Evolutionary conservation across 2,888 invertebrate species (phyloP), one percentile per base, ranked within the genome.

Genomic region (Polyommatus iphigenia): DNA sequence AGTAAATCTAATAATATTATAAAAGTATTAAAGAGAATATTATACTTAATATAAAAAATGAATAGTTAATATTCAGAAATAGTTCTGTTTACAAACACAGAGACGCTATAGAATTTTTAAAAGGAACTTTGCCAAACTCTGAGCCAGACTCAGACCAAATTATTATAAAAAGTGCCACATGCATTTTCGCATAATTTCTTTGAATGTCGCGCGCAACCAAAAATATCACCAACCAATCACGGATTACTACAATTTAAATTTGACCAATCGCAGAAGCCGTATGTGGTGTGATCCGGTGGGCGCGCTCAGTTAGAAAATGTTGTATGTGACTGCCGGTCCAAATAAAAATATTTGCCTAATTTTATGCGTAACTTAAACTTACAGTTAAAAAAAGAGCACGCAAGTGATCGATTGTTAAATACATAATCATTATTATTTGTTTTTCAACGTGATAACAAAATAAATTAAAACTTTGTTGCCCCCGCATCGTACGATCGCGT

Each of bases 271-370:
- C 78, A 83, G 81, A 79, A 83, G 84, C 83, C 83, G 85, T 84
- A 90, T 90, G 88, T 94, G 94, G 94, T 94, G 92, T 93, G 94
- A 94, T 90, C 90, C 87, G 82, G 83, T 88, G 91, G 91, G 89
- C 88, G 92, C 88, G 84, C 89, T 81, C 67, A 76, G 73, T 18
- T 72, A 73, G 41, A 32, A 57, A 59, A 24, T n/a, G 41, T 54
- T 18, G 29, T 62, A 57, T 75, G n/a, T 59, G 59, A 29, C 20
- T 46, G n/a, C 36, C 18, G 24, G 29, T 29, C 24, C 24, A 78
- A 71, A 77, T 67, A 29, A 50, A 75, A 29, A 54, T 75, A 32
- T 75, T 75, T 29, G 29, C 29, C 15, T 75, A 29, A 18, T 50
- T 75, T 78, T 13, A 71, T 79, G 29, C 50, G 29, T 67, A 29